phyloP scores from a whole-genome alignment of 1,140 invertebrate genomes.

The Lasioglossum albipes region DNA sequence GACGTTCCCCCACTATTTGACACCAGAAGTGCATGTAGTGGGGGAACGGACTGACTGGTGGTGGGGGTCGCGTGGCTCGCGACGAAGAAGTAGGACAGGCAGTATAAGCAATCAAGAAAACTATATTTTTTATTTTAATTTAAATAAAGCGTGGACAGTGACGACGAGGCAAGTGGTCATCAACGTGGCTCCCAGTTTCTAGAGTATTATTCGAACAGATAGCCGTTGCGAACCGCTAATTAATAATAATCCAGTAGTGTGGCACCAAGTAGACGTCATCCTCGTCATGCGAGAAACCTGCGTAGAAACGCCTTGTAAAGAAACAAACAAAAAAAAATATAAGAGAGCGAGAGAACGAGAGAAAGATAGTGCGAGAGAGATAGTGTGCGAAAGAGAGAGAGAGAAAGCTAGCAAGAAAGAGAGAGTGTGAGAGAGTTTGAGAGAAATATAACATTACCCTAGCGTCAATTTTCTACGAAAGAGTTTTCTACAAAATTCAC shows the following conservation, averaged over 20 bases:
- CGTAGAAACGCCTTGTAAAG: slow-evolving; percentile 75
- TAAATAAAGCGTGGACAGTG: too few relatives aligned
- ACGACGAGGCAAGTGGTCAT: too few relatives aligned
- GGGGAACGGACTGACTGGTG: too few relatives aligned
- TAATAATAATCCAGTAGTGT: slow-evolving; percentile 39
- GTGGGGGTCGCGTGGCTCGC: too few relatives aligned
- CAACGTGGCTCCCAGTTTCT: too few relatives aligned
- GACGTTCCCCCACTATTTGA: too few relatives aligned
- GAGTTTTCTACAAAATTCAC: slow-evolving; percentile 66
- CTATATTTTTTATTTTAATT: too few relatives aligned
- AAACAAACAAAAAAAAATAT: slow-evolving; percentile 39
- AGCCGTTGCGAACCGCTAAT: too few relatives aligned
- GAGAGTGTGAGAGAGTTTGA: not conserved
- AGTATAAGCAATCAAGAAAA: too few relatives aligned
- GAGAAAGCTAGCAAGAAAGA: not conserved
- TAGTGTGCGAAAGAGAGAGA: not conserved
- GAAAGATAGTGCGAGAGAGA: not conserved
- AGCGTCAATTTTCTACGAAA: slow-evolving; percentile 79
- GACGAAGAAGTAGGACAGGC: too few relatives aligned
- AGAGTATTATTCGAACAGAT: too few relatives aligned
- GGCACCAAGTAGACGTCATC: slow-evolving; percentile 67
- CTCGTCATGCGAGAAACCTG: slow-evolving; percentile 62
- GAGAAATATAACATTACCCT: slow-evolving; percentile 68
- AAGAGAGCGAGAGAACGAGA: not conserved
- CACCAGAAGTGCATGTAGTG: too few relatives aligned